These are phyloP conservation scores for Grallaria varia DNA, from an alignment of 2,113 vertebrate species.

Conservation along the genomic window DNA sequence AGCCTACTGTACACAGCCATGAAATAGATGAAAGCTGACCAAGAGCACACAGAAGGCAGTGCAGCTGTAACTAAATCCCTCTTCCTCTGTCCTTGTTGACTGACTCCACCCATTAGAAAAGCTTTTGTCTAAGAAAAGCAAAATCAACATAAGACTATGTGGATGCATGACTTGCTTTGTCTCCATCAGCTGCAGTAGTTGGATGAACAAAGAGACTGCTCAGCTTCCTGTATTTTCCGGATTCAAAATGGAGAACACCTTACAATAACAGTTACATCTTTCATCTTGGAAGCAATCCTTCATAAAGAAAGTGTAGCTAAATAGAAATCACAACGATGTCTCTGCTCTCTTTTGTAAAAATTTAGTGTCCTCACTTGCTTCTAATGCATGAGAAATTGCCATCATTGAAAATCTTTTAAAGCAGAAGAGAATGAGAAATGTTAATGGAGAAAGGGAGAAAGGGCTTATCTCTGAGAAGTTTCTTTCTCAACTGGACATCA, in stretches of 20 bases:
- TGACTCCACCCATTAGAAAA: slow-evolving; percentile 25
- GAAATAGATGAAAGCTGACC: slow-evolving; percentile 62
- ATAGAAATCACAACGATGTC: neutral
- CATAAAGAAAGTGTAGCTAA: neutral
- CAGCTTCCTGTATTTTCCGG: slow-evolving; percentile 49
- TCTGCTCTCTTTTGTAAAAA: neutral
- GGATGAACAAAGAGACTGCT: slow-evolving; percentile 59
- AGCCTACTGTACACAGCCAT: slow-evolving; percentile 12
- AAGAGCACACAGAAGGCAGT: slow-evolving; percentile 23
- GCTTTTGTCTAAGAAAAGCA: slow-evolving; percentile 56
- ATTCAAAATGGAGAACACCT: slow-evolving; percentile 51
- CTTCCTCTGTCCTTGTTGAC: slow-evolving; percentile 51
- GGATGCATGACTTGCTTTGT: slow-evolving; percentile 47
- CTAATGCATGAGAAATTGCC: neutral
- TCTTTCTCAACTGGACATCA: neutral
- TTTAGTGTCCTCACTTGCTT: neutral
- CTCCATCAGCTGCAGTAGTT: slow-evolving; percentile 63
- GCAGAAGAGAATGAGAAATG: neutral
- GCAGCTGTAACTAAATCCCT: slow-evolving; percentile 48
- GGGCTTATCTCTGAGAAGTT: neutral
- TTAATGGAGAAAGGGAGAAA: neutral
- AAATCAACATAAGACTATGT: slow-evolving; percentile 35
- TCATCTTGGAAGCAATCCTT: neutral
- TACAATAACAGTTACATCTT: slow-evolving; percentile 15
- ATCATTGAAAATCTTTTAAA: neutral